Conservation (phyloP, 2,113 vertebrate species). For the Sterna hirundo region DNA sequence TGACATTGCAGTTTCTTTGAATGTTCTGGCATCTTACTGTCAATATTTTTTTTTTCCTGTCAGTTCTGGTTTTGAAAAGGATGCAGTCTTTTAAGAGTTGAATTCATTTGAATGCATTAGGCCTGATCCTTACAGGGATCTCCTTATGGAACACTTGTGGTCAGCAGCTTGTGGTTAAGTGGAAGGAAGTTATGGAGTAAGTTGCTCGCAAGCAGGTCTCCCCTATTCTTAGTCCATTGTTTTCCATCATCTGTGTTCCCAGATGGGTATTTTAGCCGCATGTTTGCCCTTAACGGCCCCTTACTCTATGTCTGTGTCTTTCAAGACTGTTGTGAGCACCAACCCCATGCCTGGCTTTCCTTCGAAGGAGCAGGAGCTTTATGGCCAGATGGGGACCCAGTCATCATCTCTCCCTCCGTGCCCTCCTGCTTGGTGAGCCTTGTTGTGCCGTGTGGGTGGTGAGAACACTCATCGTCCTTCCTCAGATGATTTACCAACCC, state of each 20-base stretch:
- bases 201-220: neutral
- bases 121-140: neutral
- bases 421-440: neutral
- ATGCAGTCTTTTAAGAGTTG: neutral
- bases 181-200: neutral
- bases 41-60: neutral
- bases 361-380: neutral
- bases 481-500: neutral
- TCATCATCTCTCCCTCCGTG: neutral
- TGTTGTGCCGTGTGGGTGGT: neutral
- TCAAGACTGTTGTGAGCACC: neutral
- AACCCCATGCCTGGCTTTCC: neutral
- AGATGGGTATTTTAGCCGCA: neutral
- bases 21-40: neutral
- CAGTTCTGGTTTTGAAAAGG: neutral
- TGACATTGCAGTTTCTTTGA: neutral
- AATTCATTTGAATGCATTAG: neutral
- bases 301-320: neutral
- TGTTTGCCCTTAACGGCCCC: neutral
- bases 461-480: slow-evolving; percentile 4
- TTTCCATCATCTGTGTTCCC: neutral
- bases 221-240: neutral
- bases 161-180: neutral
- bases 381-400: neutral
- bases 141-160: neutral